These are phyloP conservation scores for Diploscapter pachys DNA, from an alignment of 1,140 invertebrate species.

Conservation along the genomic window DNA sequence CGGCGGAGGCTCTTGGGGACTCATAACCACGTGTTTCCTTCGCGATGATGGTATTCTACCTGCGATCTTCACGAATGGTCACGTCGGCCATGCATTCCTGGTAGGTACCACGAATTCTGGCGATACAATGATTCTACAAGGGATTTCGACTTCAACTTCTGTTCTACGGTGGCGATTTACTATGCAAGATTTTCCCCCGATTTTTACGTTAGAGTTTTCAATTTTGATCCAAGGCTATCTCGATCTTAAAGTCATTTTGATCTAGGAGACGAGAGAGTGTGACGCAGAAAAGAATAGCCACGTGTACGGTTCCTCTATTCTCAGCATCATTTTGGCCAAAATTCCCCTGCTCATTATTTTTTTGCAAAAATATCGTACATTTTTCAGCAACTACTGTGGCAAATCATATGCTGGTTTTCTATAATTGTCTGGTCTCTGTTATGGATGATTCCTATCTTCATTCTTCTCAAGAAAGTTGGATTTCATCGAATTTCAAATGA, in stretches of 20 bases:
- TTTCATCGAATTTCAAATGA: no score
- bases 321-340: no score
- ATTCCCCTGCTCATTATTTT: background rate
- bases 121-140: background rate
- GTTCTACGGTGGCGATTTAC: slow-evolving; percentile 17
- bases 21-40: slow-evolving; percentile 57
- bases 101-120: slow-evolving; percentile 23
- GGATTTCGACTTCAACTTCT: no score
- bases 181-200: slow-evolving; percentile 22
- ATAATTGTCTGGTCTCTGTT: slow-evolving; percentile 63
- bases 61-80: slow-evolving; percentile 19
- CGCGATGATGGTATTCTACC: slow-evolving; percentile 39
- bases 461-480: slow-evolving; percentile 55
- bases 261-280: no score
- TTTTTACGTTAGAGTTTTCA: background rate
- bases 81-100: slow-evolving; percentile 36
- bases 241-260: no score
- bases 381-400: slow-evolving; percentile 62
- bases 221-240: no score
- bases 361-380: no score
- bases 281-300: no score
- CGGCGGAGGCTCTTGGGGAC: slow-evolving; percentile 66
- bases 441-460: slow-evolving; percentile 62
- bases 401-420: slow-evolving; percentile 61
- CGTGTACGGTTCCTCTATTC: no score